Evolutionary conservation across 2,888 invertebrate species (phyloP), one percentile per base, ranked within the genome.

Genomic region (Idaea dimidiata): DNA sequence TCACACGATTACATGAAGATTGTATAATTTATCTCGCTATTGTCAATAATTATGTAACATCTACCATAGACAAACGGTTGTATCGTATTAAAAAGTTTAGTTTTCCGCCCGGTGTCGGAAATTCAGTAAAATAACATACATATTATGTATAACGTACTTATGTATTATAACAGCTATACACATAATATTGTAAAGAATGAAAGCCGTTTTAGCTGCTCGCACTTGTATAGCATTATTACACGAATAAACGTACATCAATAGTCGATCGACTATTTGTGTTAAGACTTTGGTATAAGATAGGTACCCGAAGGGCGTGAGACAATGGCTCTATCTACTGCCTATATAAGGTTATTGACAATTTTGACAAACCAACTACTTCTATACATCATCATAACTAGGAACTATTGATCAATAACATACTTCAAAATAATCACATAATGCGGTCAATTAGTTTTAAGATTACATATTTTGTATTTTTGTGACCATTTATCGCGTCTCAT

Each of bases 191-290:
- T 81, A 80, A 81, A 83, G 80, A 83, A 83, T 80, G 80, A 83
- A 85, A 83, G 86, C 82, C 43, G 79, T 77, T 80, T 84, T 86
- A 88, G 91, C 89, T 89, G 91, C 91, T 87, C 91, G 91, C 91
- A 90, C 91, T 90, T 90, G 90, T 90, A 89, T 89, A 89, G 88
- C 87, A 88, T 84, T 83, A 81, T 77, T 82, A 84, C 79, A 83
- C 85, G 84, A 86, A 83, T 83, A 83, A 86, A 43, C 88, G 86
- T 86, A 90, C 83, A 67, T 61, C 61, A 87, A 80, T 83, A 84
- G 81, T 87, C 85, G 87, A 76, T 84, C 83, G 83, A 84, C 85
- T 89, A 89, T 86, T 82, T 84, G 83, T 81, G 88, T 90, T 88
- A 88, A 85, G 89, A 90, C 91, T 92, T 92, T 92, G 91, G 91